Percentiles rank a stretch among this genome's conserved stretches.
Conservation (phyloP, 2,888 invertebrate species). For the Strigamia crassipes region DNA sequence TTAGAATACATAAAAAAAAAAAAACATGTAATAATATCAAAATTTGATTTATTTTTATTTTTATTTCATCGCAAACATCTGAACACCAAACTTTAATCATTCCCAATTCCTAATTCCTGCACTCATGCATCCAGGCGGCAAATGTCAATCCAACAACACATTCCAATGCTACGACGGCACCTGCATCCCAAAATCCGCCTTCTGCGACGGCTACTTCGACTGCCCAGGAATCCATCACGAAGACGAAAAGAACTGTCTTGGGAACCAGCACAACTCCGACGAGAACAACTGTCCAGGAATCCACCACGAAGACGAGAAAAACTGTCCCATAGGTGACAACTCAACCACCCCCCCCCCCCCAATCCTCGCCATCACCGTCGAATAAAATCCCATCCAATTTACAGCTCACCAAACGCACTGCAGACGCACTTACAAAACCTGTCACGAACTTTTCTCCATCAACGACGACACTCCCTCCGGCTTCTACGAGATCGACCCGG, state of each 20-base stretch:
- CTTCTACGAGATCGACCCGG: constrained; percentile 53
- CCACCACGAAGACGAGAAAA: constrained; percentile 54
- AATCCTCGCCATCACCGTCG: no score
- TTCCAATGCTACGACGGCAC: constrained; percentile 55
- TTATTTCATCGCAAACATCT: no score
- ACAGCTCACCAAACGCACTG: not conserved
- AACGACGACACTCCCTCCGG: constrained; percentile 52
- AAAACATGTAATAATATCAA: no score
- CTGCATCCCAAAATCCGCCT: constrained; percentile 54
- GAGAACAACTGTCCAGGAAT: constrained; percentile 55
- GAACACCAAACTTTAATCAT: no score
- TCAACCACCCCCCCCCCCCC: not conserved
- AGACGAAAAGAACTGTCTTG: constrained; percentile 55
- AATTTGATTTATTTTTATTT: no score
- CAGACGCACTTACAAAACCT: constrained; percentile 48
- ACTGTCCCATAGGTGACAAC: not conserved
- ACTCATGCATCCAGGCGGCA: constrained; percentile 48
- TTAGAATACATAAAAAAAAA: no score
- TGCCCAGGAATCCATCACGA: constrained; percentile 55
- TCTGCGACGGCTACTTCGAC: constrained; percentile 54
- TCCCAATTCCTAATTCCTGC: no score
- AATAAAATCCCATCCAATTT: not conserved
- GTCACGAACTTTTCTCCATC: constrained; percentile 51
- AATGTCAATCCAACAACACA: constrained; percentile 53
- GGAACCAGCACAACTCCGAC: constrained; percentile 54